Evolutionary conservation across 2,888 invertebrate genomes (phyloP).

Genomic region (Lepidochrysops patricia): DNA sequence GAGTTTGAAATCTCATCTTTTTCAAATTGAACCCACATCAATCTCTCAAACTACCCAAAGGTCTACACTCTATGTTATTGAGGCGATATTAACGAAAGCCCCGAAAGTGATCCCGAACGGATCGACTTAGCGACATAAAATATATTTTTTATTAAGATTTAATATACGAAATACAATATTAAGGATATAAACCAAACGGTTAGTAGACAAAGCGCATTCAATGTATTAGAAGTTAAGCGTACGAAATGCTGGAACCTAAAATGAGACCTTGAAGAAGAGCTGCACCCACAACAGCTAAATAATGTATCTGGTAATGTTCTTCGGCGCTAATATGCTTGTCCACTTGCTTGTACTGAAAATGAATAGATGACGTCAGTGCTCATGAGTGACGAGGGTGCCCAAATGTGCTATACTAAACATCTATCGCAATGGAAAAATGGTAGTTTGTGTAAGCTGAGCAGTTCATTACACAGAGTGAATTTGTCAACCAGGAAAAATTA

Average conservation of each 20-base stretch:
- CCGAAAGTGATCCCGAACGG: background rate
- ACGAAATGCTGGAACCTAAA: constrained; percentile 44
- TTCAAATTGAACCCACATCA: too few relatives aligned
- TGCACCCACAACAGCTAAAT: constrained; percentile 45
- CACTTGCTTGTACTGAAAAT: constrained; percentile 71
- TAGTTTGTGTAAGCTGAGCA: background rate
- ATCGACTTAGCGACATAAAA: background rate
- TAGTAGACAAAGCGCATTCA: constrained; percentile 55
- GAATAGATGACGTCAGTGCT: constrained; percentile 49
- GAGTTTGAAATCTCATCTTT: background rate
- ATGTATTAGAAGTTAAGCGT: constrained; percentile 38
- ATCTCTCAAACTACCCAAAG: background rate
- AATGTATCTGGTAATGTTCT: constrained; percentile 49
- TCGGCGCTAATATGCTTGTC: constrained; percentile 67
- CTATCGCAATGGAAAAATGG: constrained; percentile 4
- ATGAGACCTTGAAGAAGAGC: constrained; percentile 54
- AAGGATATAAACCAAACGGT: constrained; percentile 25
- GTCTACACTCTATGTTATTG: background rate
- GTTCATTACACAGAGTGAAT: background rate
- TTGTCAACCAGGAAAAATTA: background rate
- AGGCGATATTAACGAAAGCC: constrained; percentile 9
- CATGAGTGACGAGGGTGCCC: background rate
- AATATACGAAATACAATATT: background rate
- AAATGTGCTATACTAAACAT: background rate
- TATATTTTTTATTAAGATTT: background rate